These are phyloP conservation scores for Cossypha heuglini DNA, from an alignment of 2,797 vertebrate genomes.

Conservation along the genomic window DNA sequence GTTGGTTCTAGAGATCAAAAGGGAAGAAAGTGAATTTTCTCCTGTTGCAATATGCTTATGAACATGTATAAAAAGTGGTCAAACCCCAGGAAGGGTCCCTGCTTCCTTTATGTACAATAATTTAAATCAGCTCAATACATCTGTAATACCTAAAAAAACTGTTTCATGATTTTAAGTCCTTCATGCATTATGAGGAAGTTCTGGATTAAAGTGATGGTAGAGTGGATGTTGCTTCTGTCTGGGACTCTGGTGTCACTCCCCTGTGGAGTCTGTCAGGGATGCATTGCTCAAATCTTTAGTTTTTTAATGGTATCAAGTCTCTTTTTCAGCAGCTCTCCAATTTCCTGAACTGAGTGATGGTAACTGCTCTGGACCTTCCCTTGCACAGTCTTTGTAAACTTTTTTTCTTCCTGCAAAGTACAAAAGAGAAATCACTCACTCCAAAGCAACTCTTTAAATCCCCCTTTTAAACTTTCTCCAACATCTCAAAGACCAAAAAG, in stretches of 20 bases:
- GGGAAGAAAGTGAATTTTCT: conserved; percentile 66
- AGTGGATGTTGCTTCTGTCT: conserved; percentile 62
- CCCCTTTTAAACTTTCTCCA: neutral
- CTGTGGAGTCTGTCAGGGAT: conserved; percentile 15
- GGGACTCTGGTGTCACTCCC: conserved; percentile 55
- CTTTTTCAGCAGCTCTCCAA: conserved; percentile 92
- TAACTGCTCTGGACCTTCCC: conserved; percentile 96
- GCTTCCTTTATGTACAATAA: conserved; percentile 93
- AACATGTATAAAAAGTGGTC: conserved; percentile 84
- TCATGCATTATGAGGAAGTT: conserved; percentile 85
- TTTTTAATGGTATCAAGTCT: conserved; percentile 91
- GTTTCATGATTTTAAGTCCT: conserved; percentile 79
- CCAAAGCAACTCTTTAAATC: neutral
- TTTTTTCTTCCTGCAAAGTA: conserved; percentile 84
- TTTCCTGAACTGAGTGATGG: conserved; percentile 92
- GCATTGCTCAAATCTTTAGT: conserved; percentile 87
- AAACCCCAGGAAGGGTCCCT: conserved; percentile 74
- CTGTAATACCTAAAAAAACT: conserved; percentile 79
- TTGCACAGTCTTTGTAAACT: conserved; percentile 87
- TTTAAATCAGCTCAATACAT: conserved; percentile 85
- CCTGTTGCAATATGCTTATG: conserved; percentile 70
- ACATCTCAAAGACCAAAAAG: neutral
- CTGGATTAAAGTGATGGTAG: conserved; percentile 77
- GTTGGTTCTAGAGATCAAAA: conserved; percentile 64
- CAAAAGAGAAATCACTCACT: conserved; percentile 23